These are phyloP conservation scores for Megaleporinus macrocephalus DNA, from an alignment of 2,113 vertebrate species.

Conservation along the genomic window DNA sequence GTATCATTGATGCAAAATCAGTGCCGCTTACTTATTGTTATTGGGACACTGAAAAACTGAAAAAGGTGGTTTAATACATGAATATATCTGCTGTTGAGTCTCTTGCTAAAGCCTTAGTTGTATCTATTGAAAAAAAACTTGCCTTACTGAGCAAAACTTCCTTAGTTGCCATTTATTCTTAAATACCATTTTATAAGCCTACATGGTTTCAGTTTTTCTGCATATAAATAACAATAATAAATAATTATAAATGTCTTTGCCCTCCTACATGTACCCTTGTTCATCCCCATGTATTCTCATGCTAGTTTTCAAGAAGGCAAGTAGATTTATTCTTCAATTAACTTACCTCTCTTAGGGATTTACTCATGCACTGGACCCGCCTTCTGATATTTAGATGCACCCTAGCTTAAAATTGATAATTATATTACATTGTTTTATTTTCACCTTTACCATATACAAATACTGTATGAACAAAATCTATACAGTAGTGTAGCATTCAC, in stretches of 20 bases:
- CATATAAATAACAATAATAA: neutral
- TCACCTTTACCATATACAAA: conserved; percentile 81
- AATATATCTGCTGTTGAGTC: neutral
- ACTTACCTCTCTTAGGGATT: conserved; percentile 48
- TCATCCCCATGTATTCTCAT: neutral
- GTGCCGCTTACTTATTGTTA: neutral
- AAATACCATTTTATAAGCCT: neutral
- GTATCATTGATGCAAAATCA: neutral
- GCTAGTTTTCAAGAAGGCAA: neutral
- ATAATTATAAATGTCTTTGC: neutral
- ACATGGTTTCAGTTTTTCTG: neutral
- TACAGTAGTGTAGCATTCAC: conserved; percentile 80
- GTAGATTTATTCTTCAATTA: conserved; percentile 8
- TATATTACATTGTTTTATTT: conserved; percentile 79
- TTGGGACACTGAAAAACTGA: conserved; percentile 1
- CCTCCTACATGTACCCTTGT: neutral
- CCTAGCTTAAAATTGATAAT: conserved; percentile 56
- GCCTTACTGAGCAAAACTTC: no score
- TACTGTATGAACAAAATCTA: conserved; percentile 72
- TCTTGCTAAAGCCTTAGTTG: neutral
- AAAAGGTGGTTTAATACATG: conserved; percentile 2
- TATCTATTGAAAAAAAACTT: neutral
- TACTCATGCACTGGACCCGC: conserved; percentile 20
- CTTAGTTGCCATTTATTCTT: neutral
- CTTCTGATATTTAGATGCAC: neutral